Evolutionary conservation across 92 coral and sea anemone genomes (phyloP), one percentile per base, ranked within the genome.

Genomic region (Scolanthus callimorphus): DNA sequence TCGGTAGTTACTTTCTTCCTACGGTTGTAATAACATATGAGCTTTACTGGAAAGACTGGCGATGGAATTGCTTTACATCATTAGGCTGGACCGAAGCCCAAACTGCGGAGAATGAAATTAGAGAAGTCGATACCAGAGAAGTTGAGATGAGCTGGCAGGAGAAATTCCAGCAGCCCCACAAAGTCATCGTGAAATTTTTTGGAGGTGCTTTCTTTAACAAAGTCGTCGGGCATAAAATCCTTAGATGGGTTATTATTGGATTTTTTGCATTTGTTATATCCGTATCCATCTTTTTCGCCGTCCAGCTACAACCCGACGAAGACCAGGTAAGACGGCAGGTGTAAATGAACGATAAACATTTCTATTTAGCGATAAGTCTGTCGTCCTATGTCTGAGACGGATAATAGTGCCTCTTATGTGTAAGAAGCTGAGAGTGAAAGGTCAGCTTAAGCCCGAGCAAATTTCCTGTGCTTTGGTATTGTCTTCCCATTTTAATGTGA

Each of bases 311-410:
- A 12, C 96, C 98, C 19, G 96, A 89, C 45, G 85, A 83, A 49
- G 96, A 92, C 45, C 96, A 90, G 92, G 98, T 88, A 28, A 58
- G 95, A n/a, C n/a, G n/a, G n/a, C n/a, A n/a, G n/a, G n/a, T n/a
- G n/a, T n/a, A n/a, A n/a, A n/a, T n/a, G n/a, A n/a, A n/a, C n/a
- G n/a, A n/a, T n/a, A n/a, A n/a, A n/a, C n/a, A n/a, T n/a, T n/a
- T n/a, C n/a, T n/a, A n/a, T n/a, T n/a, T n/a, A n/a, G n/a, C n/a
- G n/a, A n/a, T n/a, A n/a, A n/a, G n/a, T n/a, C n/a, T n/a, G n/a
- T n/a, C n/a, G n/a, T n/a, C n/a, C n/a, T n/a, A n/a, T n/a, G n/a
- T n/a, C n/a, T n/a, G n/a, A n/a, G n/a, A n/a, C n/a, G n/a, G n/a
- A n/a, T n/a, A n/a, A n/a, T n/a, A n/a, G n/a, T n/a, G n/a, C n/a